phyloP scores from a whole-genome alignment of 2,888 invertebrate genomes.

The Sarcophaga carnaria region DNA sequence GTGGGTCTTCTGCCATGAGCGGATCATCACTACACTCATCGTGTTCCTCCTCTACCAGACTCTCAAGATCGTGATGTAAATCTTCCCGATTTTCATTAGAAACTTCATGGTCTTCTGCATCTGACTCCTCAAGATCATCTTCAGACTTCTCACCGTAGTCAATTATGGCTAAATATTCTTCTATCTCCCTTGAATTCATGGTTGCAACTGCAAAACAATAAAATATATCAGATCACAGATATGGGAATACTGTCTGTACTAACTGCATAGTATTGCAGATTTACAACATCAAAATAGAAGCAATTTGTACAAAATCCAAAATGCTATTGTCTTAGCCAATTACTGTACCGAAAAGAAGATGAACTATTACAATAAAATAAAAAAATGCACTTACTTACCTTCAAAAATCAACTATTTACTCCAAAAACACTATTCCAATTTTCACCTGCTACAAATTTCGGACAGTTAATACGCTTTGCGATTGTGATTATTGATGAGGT shows the following conservation, averaged over 20 bases:
- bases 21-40: background rate
- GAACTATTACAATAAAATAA: no score
- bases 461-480: no score
- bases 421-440: no score
- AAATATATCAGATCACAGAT: background rate
- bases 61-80: background rate
- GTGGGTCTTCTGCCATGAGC: no score
- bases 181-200: background rate
- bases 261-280: background rate
- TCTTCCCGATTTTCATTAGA: background rate
- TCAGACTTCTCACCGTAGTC: background rate
- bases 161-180: background rate
- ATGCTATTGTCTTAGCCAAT: background rate
- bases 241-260: background rate
- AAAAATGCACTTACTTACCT: no score
- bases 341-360: no score
- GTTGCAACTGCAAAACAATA: background rate
- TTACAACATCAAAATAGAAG: background rate
- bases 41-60: background rate
- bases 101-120: background rate
- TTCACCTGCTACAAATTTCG: no score
- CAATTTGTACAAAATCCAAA: background rate
- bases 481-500: no score
- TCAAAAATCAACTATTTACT: no score
- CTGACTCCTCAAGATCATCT: background rate